These are phyloP conservation scores for Pelodiscus sinensis DNA, from an alignment of 2,113 vertebrate genomes.

Conservation along the genomic window DNA sequence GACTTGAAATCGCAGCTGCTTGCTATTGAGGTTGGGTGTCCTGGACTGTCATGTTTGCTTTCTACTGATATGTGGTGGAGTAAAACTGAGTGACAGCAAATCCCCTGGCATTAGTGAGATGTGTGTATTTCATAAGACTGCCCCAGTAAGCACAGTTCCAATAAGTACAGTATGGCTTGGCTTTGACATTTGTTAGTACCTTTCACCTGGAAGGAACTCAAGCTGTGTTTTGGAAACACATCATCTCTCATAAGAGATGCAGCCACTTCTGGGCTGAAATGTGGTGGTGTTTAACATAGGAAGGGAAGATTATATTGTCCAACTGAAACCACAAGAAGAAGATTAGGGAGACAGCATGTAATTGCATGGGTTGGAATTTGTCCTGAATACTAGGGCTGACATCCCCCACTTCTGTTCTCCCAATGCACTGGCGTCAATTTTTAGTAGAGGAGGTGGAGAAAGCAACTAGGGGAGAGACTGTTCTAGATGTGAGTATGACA, in stretches of 20 bases:
- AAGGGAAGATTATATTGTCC: neutral
- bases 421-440: neutral
- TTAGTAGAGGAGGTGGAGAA: neutral
- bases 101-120: rapidly evolving
- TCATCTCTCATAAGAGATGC: neutral
- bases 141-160: neutral
- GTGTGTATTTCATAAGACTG: neutral
- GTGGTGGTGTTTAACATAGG: neutral
- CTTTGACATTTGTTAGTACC: neutral
- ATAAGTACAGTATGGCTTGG: rapidly evolving
- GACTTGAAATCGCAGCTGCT: neutral
- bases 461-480: neutral
- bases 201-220: neutral
- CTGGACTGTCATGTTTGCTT: neutral
- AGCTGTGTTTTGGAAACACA: neutral
- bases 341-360: neutral
- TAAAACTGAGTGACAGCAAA: neutral
- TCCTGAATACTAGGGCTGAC: neutral
- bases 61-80: neutral
- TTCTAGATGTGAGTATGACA: neutral
- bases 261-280: neutral
- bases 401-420: neutral
- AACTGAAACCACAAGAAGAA: neutral
- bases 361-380: neutral
- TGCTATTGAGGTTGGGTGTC: neutral